phyloP scores from a whole-genome alignment of 2,797 vertebrate genomes.

The Leptoclinus maculatus region DNA sequence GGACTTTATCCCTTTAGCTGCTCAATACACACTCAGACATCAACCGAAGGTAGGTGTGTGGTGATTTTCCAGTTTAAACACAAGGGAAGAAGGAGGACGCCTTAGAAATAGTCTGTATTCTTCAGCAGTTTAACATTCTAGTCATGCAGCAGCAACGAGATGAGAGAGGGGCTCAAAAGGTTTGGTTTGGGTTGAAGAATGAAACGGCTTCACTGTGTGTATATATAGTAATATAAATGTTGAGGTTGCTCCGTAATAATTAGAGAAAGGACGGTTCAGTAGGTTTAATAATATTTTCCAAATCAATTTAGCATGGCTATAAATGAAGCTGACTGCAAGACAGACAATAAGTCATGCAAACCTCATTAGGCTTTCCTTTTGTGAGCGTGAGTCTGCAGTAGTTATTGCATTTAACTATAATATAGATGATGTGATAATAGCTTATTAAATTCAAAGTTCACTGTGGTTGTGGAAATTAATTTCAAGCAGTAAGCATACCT shows the following conservation, averaged over 20 bases:
- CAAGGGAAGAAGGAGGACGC: constrained; percentile 53
- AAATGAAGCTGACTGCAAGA: constrained; percentile 79
- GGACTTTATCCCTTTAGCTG: constrained; percentile 56
- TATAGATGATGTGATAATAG: constrained; percentile 79
- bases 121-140: constrained; percentile 76
- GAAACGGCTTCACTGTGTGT: constrained; percentile 55
- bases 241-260: constrained; percentile 75
- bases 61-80: constrained; percentile 73
- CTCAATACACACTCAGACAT: constrained; percentile 67
- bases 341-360: constrained; percentile 81
- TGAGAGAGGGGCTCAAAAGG: constrained; percentile 70
- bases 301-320: constrained; percentile 79
- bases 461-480: constrained; percentile 72
- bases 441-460: constrained; percentile 81
- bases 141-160: constrained; percentile 69
- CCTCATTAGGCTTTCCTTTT: constrained; percentile 78
- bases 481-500: constrained; percentile 62
- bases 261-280: constrained; percentile 75
- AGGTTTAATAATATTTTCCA: constrained; percentile 82
- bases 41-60: constrained; percentile 63
- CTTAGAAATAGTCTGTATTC: constrained; percentile 72
- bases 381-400: constrained; percentile 68
- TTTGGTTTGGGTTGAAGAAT: constrained; percentile 73
- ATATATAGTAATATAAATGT: constrained; percentile 72
- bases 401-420: constrained; percentile 80